Base-by-base conservation (phyloP, 2,113 vertebrate genomes). In the Psophia crepitans region DNA sequence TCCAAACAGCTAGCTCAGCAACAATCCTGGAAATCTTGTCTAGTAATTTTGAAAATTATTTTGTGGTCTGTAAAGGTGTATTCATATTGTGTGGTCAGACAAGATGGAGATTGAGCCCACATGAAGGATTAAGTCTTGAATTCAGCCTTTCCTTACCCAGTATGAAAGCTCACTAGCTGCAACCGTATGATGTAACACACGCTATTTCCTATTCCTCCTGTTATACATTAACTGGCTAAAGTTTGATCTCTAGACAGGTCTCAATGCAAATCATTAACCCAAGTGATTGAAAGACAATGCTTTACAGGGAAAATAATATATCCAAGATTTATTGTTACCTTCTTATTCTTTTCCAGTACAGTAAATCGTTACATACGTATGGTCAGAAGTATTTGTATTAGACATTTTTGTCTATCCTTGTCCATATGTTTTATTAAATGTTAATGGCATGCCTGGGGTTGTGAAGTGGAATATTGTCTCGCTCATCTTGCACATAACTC, bases 21-120 rank as follows among this genome's bases (percentile, higher is more conserved):
- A 26, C 5, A 6, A 7, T 11, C 0, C 0, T 4, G 19, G 8
- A 14, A 70, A 74, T 22, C 35, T 24, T 48, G 13, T 20, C 35
- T 27, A 51, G 14, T 11, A 69, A 43, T 65, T 87, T 13, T 48
- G 57, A 90, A 71, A 58, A 57, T 28, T 21, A 15, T 6, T 58
- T 53, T 77, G 26, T 71, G 43, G 22, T 58, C 33, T 69, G 17
- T 69, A 64, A 61, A 63, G 37, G 16, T 2, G 1, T 20, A 20
- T 44, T 81, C 63, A 15, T 15, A 51, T 26, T 8, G 26, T 32
- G 18, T 76, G n/a, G 15, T 35, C 44, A 63, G 49, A 57, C 21
- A 37, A 76, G 33, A 33, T 6, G 18, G 24, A 70, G 18, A 14
- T 24, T 76, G 26, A 51, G 39, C 7, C 8, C 37, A 37, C 12